phyloP scores from a whole-genome alignment of 30 jellyfish, hydroid and myxozoan species.

The Cassiopea xamachana region DNA sequence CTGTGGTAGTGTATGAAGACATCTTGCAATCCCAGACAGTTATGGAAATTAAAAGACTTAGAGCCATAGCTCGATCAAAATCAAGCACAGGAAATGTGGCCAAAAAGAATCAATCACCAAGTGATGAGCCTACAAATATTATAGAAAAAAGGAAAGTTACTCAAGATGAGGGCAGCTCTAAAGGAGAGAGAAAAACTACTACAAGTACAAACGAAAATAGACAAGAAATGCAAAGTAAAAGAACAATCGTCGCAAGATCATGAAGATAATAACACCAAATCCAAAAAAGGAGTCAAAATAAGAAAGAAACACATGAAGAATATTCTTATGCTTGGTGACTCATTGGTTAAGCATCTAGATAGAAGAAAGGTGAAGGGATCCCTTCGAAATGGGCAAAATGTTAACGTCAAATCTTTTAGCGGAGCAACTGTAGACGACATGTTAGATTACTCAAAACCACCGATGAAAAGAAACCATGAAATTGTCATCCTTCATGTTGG shows the following conservation, averaged over 20 bases:
- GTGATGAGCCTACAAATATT: not conserved
- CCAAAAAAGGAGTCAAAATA: not conserved
- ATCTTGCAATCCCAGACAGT: not conserved
- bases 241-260: not conserved
- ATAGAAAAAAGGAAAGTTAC: not conserved
- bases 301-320: not conserved
- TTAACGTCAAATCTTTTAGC: conserved; percentile 7
- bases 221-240: not conserved
- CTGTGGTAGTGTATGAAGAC: not conserved
- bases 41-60: not conserved
- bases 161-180: not conserved
- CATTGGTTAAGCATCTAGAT: conserved; percentile 8
- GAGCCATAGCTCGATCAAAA: not conserved
- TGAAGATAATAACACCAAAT: not conserved
- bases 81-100: not conserved
- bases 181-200: not conserved
- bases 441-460: conserved; percentile 35
- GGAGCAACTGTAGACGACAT: conserved; percentile 30
- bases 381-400: conserved; percentile 16
- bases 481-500: conserved; percentile 35
- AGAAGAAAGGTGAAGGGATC: conserved; percentile 23
- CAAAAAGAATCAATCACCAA: not conserved
- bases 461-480: conserved; percentile 18
- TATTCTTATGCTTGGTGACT: conserved; percentile 14
- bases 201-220: not conserved